Conservation (phyloP, 92 coral and sea anemone species). For the Actinostola sp. region DNA sequence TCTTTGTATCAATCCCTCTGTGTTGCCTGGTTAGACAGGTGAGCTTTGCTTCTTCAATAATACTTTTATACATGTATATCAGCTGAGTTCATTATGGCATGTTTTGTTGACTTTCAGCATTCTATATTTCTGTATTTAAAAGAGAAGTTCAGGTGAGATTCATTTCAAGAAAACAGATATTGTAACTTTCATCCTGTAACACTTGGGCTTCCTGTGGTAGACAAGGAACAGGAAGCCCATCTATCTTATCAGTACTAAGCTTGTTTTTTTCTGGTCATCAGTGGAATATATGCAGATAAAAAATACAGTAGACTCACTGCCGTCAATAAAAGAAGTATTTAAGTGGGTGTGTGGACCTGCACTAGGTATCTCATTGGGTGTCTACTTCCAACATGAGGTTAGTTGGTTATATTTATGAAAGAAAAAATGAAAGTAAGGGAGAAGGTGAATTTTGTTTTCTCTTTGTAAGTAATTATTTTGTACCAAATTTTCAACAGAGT, state of each 20-base stretch:
- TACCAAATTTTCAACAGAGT: slow-evolving; percentile 49
- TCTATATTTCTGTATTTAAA: slow-evolving; percentile 81
- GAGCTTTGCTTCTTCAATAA: no score
- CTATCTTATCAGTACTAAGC: background rate
- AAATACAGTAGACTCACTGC: slow-evolving; percentile 42
- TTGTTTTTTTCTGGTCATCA: slow-evolving; percentile 12
- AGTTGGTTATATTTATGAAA: no score
- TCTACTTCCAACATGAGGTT: slow-evolving; percentile 74
- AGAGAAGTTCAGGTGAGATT: slow-evolving; percentile 78
- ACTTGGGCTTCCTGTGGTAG: slow-evolving; percentile 6
- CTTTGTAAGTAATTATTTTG: background rate
- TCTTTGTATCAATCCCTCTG: slow-evolving; percentile 70
- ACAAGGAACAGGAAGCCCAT: slow-evolving; percentile 7
- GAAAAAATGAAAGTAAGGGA: background rate
- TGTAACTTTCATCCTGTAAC: background rate
- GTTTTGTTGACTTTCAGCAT: slow-evolving; percentile 57
- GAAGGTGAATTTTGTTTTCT: background rate
- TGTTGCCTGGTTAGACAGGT: slow-evolving; percentile 77
- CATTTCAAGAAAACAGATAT: background rate
- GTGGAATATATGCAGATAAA: slow-evolving; percentile 46
- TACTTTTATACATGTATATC: background rate
- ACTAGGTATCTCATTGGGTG: slow-evolving; percentile 65
- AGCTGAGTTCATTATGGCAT: background rate
- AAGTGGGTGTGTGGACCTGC: slow-evolving; percentile 97
- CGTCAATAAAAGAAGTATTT: slow-evolving; percentile 79